Evolutionary conservation across 2,888 invertebrate genomes (phyloP), one percentile per base, ranked within the genome.

Genomic region (Acanthopleura granulata): DNA sequence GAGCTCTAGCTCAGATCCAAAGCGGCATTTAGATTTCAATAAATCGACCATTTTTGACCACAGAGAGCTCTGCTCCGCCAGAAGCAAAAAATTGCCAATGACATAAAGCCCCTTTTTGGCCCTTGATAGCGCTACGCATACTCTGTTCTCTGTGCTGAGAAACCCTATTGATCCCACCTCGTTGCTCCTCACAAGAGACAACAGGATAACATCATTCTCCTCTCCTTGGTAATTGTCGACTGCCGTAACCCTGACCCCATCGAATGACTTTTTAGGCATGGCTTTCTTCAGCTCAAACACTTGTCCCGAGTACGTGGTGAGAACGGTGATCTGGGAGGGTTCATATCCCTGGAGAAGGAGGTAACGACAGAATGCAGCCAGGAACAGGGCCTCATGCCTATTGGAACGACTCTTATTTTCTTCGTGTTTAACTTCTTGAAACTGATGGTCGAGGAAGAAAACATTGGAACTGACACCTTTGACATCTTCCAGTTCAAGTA

Each of bases 191-290:
- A 85, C 85, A 14, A 84, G 77, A 9, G 85, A 85, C 30, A 85
- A 74, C 12, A 85, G 50, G 18, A 85, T 79, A 40, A 85, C 81
- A 62, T 84, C 81, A 78, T 83, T 85, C 76, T 85, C 95, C 85
- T 95, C 94, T 0, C 96, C 95, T 91, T 96, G 96, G 85, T 93
- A 96, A 87, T 94, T 95, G 88, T 96, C 95, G 0, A 95, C 94
- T 0, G 93, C 93, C 0, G 93, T 92, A 27, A 95, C 92, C 78
- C 92, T 91, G 11, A 95, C 92, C 61, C 92, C 92, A n/a, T 30
- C 15, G 25, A 69, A 57, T 11, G 22, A 40, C 70, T 14, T 22
- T 62, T 72, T 51, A 27, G 70, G 30, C 73, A 85, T 85, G 57
- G 83, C 81, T 84, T 92, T 91, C 82, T 91, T 91, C 75, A 94